A percentile compares a stretch with the other conserved stretches of the same genome.
phyloP scores from a whole-genome alignment of 2,797 vertebrate species.

The Labeo calbasu region DNA sequence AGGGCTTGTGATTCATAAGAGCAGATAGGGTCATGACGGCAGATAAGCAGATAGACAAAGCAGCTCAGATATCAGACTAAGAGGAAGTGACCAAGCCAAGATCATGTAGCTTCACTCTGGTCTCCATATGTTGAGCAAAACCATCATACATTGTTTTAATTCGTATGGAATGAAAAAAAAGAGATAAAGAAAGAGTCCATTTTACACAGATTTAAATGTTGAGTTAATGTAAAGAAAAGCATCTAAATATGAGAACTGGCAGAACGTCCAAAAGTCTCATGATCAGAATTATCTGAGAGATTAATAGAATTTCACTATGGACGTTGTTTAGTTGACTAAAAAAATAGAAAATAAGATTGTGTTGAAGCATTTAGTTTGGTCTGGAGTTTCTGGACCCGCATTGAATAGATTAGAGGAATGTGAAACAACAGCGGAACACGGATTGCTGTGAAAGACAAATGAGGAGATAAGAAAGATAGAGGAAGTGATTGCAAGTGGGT shows the following conservation, averaged over 20 bases:
- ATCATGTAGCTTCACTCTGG: neutral
- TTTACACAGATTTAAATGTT: neutral
- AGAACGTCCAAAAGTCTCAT: neutral
- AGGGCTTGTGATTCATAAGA: neutral
- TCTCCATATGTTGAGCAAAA: neutral
- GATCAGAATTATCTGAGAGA: neutral
- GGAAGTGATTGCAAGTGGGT: neutral
- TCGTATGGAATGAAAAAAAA: neutral
- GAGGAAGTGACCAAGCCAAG: slow-evolving; percentile 1
- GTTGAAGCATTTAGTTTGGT: neutral
- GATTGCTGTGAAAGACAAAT: neutral
- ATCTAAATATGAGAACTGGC: neutral
- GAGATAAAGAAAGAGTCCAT: neutral
- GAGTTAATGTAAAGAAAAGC: neutral
- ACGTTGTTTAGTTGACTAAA: neutral
- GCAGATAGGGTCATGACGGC: slow-evolving; percentile 21
- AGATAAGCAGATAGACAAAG: neutral
- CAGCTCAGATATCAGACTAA: neutral
- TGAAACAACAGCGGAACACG: neutral
- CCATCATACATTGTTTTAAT: neutral
- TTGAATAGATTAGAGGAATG: neutral
- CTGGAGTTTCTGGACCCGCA: neutral
- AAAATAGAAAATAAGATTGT: neutral
- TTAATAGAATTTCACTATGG: neutral
- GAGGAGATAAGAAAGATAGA: neutral